Conservation (phyloP, 1,140 invertebrate species). For the Glossosoma conforme region DNA sequence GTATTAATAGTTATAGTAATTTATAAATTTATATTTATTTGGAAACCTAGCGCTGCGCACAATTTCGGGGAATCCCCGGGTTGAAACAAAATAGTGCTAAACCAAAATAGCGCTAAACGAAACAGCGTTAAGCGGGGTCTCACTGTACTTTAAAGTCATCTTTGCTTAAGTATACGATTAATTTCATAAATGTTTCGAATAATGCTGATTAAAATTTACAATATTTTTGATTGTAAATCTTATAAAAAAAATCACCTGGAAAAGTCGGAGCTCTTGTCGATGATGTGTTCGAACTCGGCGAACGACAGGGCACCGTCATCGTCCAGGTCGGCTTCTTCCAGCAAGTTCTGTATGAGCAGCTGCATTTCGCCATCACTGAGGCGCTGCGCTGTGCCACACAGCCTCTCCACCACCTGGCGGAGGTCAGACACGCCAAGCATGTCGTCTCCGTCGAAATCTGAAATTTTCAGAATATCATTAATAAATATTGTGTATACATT, state of each 20-base stretch:
- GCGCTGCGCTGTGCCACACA: slow-evolving; percentile 60
- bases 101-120: too few relatives aligned
- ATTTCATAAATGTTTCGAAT: too few relatives aligned
- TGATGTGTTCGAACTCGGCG: slow-evolving; percentile 93
- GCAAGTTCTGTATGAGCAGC: slow-evolving; percentile 67
- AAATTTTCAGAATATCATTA: slow-evolving; percentile 33
- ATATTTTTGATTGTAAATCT: not conserved
- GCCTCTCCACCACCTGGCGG: slow-evolving; percentile 65
- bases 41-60: too few relatives aligned
- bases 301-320: slow-evolving; percentile 88
- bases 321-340: slow-evolving; percentile 88
- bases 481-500: too few relatives aligned
- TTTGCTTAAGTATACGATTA: too few relatives aligned
- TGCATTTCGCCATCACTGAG: slow-evolving; percentile 66
- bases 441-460: slow-evolving; percentile 92
- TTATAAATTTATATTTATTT: too few relatives aligned
- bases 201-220: too few relatives aligned
- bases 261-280: slow-evolving; percentile 90
- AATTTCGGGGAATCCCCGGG: too few relatives aligned
- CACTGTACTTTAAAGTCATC: too few relatives aligned
- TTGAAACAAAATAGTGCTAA: too few relatives aligned
- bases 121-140: too few relatives aligned
- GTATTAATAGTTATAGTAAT: too few relatives aligned
- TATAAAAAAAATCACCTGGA: slow-evolving; percentile 56
- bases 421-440: slow-evolving; percentile 75